phyloP scores from a whole-genome alignment of 1,140 invertebrate genomes.

The Stratiolaelaps scimitus region DNA sequence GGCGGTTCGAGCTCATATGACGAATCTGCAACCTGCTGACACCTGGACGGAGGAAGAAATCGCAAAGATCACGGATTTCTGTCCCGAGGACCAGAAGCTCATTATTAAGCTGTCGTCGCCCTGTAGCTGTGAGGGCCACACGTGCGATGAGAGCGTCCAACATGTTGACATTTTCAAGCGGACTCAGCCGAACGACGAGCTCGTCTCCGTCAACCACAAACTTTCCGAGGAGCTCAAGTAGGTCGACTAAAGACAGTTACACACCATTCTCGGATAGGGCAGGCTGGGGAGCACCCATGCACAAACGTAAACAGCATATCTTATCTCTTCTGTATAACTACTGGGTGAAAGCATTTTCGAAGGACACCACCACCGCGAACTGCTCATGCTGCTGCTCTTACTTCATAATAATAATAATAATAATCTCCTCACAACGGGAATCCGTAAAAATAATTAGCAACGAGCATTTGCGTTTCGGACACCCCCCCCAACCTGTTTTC shows the following conservation, averaged over 20 bases:
- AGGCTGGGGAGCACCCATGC: too few relatives aligned
- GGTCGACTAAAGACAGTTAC: background rate
- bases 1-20: conserved; percentile 17
- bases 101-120: conserved; percentile 19
- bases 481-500: too few relatives aligned
- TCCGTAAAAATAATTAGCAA: too few relatives aligned
- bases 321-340: too few relatives aligned
- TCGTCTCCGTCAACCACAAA: conserved; percentile 17
- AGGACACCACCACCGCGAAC: too few relatives aligned
- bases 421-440: too few relatives aligned
- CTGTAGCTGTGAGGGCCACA: background rate
- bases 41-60: conserved; percentile 13
- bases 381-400: too few relatives aligned
- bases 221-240: conserved; percentile 15
- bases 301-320: too few relatives aligned
- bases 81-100: conserved; percentile 25
- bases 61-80: conserved; percentile 21
- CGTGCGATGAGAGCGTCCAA: conserved; percentile 14
- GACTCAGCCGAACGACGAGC: conserved; percentile 17
- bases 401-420: too few relatives aligned
- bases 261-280: too few relatives aligned
- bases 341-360: too few relatives aligned
- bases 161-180: conserved; percentile 22
- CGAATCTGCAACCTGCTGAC: conserved; percentile 2
- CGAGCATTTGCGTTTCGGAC: too few relatives aligned